Base-by-base conservation (phyloP, 2,888 invertebrate genomes). In the Metallyticus violacea region DNA sequence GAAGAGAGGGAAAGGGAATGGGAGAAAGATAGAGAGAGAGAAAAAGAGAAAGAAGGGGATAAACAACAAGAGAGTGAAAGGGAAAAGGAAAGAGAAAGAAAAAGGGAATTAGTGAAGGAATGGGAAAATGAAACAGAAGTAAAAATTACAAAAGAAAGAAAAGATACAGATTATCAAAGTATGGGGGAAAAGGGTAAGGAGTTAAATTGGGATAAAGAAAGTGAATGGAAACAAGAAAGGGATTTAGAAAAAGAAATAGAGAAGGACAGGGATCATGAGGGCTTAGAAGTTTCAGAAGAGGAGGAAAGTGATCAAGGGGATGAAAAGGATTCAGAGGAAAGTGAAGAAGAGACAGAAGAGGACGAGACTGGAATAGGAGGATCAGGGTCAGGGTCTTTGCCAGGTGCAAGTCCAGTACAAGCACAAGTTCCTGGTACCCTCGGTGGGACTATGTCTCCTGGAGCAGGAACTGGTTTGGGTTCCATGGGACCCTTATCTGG, bases 321-420 rank as follows among this genome's bases (percentile, higher is more conserved):
- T 28, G 85, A 77, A 29, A 85, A 86, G 26, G 85, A 85, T 26
- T 85, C 85, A 22, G 88, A 88, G 22, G 85, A 85, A 25, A 62
- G 82, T 79, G 88, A 85, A 77, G 88, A 88, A 40, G 85, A 80
- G 27, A 77, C 79, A 27, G 81, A 80, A 27, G 40, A n/a, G 30
- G 85, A 28, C 27, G 22, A 83, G 78, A 76, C 81, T 77, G 40
- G 80, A 28, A 29, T 27, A 77, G 29, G 62, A 29, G 81, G 30
- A 25, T 28, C 77, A 81, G 80, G 27, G 27, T 25, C 30, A 29
- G 77, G 76, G 79, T 30, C 83, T 26, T 40, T 28, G 79, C 29
- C 78, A 29, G 77, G 80, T 27, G 77, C 30, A 25, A 26, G 76
- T 78, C 78, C 85, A 30, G 85, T 40, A 80, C 86, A 15, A 85